Evolutionary conservation across 2,113 vertebrate species (phyloP).

Genomic region (Nipponia nippon): DNA sequence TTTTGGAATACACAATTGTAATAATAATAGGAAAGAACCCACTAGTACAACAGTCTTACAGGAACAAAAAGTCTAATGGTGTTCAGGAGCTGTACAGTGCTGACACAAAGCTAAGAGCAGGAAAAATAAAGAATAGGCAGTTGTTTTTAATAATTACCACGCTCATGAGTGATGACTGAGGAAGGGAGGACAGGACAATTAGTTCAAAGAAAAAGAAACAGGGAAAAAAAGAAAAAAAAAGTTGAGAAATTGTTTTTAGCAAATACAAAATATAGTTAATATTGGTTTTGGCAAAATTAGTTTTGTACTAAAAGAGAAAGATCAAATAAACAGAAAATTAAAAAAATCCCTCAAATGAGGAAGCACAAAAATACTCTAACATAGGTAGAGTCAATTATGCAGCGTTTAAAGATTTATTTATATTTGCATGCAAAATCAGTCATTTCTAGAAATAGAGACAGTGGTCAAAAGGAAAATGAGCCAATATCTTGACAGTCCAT

Average conservation of each 20-base stretch:
- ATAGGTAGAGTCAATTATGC: not conserved
- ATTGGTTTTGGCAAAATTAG: slow-evolving; percentile 32
- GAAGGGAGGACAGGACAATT: slow-evolving; percentile 82
- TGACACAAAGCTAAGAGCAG: slow-evolving; percentile 81
- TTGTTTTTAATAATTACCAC: slow-evolving; percentile 89
- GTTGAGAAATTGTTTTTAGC: slow-evolving; percentile 70
- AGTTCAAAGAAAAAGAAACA: slow-evolving; percentile 79
- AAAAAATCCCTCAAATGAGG: not conserved
- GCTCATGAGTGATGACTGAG: slow-evolving; percentile 94
- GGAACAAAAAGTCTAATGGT: not conserved
- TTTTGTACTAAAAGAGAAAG: not conserved
- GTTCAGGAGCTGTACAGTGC: slow-evolving; percentile 82
- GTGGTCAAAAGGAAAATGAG: not conserved
- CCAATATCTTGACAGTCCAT: not conserved
- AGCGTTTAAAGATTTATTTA: not conserved
- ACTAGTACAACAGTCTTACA: not conserved
- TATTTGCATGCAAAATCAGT: not conserved
- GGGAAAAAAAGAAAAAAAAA: slow-evolving; percentile 62
- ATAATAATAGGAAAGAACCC: slow-evolving; percentile 15
- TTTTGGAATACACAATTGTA: slow-evolving; percentile 30
- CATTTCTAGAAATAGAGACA: not conserved
- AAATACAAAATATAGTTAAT: slow-evolving; percentile 73
- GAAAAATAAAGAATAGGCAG: slow-evolving; percentile 69
- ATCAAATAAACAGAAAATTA: not conserved
- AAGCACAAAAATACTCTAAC: not conserved